phyloP scores from a whole-genome alignment of 2,113 vertebrate species.

The Oceanodroma tethys region DNA sequence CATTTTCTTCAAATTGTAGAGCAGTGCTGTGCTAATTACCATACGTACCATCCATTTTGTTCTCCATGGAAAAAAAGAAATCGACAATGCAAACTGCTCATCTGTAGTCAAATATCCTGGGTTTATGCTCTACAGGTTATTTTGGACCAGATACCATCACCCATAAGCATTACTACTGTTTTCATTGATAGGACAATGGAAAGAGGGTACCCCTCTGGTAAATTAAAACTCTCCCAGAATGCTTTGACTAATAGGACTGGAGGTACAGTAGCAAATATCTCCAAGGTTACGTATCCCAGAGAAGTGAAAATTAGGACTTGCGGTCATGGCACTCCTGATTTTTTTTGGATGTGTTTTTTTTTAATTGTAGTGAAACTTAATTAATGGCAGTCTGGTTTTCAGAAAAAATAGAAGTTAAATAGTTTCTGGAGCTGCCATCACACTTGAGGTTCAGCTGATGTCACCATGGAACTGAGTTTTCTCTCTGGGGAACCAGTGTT shows the following conservation, averaged over 20 bases:
- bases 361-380: neutral
- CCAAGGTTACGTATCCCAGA: neutral
- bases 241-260: neutral
- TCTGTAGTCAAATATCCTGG: neutral
- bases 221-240: neutral
- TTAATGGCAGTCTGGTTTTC: neutral
- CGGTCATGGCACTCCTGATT: neutral
- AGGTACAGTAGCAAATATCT: neutral
- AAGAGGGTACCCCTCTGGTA: neutral
- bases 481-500: neutral
- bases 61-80: neutral
- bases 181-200: neutral
- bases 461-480: constrained; percentile 19
- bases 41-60: neutral
- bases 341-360: neutral
- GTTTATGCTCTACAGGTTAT: neutral
- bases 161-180: neutral
- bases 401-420: neutral
- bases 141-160: neutral
- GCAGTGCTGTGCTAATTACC: neutral
- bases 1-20: neutral
- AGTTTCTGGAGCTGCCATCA: neutral
- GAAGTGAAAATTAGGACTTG: neutral
- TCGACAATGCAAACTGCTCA: neutral
- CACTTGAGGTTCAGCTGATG: constrained; percentile 26